phyloP scores from a whole-genome alignment of 1,140 invertebrate genomes.

The Drosophila micromelanica region DNA sequence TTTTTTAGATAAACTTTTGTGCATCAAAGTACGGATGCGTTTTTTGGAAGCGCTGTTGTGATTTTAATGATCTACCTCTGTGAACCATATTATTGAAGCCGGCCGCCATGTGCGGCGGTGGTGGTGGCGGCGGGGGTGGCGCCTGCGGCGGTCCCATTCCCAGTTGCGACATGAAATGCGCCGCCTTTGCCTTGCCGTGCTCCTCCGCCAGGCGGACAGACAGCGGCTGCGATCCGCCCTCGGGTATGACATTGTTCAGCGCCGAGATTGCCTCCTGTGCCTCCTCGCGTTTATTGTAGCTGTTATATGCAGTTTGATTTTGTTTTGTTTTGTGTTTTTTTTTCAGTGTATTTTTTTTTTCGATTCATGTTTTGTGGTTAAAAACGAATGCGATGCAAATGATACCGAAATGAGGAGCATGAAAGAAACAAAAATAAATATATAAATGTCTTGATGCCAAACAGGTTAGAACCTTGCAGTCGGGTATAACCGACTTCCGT shows the following conservation, averaged over 20 bases:
- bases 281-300: slow-evolving; percentile 89
- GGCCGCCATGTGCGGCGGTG: slow-evolving; percentile 63
- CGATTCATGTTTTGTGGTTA: not conserved
- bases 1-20: slow-evolving; percentile 81
- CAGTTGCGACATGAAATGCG: slow-evolving; percentile 81
- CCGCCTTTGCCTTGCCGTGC: slow-evolving; percentile 94
- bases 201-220: slow-evolving; percentile 94
- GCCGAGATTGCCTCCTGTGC: slow-evolving; percentile 94
- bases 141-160: slow-evolving; percentile 62
- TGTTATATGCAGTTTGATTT: no score
- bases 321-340: not conserved
- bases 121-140: slow-evolving; percentile 67
- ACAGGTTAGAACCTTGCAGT: no score
- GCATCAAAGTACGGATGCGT: slow-evolving; percentile 83
- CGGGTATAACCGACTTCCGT: no score
- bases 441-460: no score
- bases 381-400: not conserved
- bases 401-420: no score
- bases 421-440: no score
- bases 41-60: slow-evolving; percentile 83
- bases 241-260: slow-evolving; percentile 93
- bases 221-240: slow-evolving; percentile 92
- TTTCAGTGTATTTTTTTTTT: slow-evolving; percentile 2
- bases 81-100: slow-evolving; percentile 84
- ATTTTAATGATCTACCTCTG: slow-evolving; percentile 84